phyloP scores from a whole-genome alignment of 2,113 vertebrate genomes.

The Myotis brandtii region DNA sequence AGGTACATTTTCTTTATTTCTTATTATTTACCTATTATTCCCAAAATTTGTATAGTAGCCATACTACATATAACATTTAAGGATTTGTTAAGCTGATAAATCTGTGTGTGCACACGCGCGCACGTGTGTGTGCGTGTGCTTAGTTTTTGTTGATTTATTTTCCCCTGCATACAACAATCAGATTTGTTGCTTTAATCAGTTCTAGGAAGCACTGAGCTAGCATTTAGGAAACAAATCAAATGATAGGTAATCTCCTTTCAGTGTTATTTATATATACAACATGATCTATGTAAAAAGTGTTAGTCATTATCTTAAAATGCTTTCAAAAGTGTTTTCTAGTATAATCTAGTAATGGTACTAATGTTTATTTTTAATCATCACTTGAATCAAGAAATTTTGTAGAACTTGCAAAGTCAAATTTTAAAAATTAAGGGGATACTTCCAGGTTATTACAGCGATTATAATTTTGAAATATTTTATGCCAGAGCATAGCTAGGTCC shows the following conservation, averaged over 20 bases:
- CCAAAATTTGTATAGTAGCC: background rate
- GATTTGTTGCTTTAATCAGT: background rate
- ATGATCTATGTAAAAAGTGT: background rate
- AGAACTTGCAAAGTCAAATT: background rate
- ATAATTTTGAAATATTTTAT: background rate
- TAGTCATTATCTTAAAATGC: background rate
- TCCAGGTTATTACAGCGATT: background rate
- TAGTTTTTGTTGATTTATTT: background rate
- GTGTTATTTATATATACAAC: background rate
- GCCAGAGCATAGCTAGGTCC: background rate
- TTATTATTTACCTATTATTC: background rate
- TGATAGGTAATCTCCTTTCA: background rate
- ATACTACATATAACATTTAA: background rate
- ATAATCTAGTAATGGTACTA: background rate
- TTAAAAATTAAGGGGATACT: background rate
- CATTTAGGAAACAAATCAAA: background rate
- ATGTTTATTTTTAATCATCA: background rate
- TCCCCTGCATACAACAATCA: background rate
- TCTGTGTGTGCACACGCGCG: background rate
- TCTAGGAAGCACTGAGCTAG: background rate
- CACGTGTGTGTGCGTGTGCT: no score
- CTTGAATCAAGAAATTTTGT: background rate
- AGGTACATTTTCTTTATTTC: background rate
- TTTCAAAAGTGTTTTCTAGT: background rate
- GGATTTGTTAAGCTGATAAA: background rate